Conservation (phyloP, 2,888 invertebrate species). For the Ametastegia equiseti region DNA sequence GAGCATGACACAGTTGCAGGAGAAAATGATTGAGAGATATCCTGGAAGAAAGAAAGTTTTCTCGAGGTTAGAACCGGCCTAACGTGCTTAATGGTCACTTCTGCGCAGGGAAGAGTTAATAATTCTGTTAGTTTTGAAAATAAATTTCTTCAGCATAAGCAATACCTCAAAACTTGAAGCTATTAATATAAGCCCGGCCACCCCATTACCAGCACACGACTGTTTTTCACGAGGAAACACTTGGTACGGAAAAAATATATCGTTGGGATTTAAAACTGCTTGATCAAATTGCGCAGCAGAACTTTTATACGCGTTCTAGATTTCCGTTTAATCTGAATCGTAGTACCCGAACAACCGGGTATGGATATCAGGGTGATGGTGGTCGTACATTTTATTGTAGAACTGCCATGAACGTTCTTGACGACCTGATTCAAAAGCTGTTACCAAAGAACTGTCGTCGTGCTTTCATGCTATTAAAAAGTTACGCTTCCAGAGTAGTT, state of each 20-base stretch:
- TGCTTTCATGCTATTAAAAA: conserved; percentile 32
- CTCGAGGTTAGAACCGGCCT: not conserved
- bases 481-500: conserved; percentile 11
- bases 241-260: not conserved
- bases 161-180: not conserved
- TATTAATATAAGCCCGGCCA: conserved; percentile 14
- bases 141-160: not conserved
- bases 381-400: conserved; percentile 35
- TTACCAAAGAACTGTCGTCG: conserved; percentile 6
- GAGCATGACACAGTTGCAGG: conserved; percentile 59
- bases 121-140: conserved; percentile 6
- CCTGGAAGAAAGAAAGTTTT: not conserved
- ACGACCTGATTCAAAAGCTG: conserved; percentile 40
- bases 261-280: conserved; percentile 3
- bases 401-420: not conserved
- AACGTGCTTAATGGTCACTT: not conserved
- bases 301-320: conserved; percentile 28
- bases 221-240: not conserved
- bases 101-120: not conserved
- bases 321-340: conserved; percentile 19
- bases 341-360: not conserved
- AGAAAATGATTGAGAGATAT: conserved; percentile 27
- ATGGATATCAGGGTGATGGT: not conserved
- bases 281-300: conserved; percentile 8
- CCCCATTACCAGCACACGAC: not conserved